Evolutionary conservation across 1,140 invertebrate genomes (phyloP).

Genomic region (Tyrophagus putrescentiae): DNA sequence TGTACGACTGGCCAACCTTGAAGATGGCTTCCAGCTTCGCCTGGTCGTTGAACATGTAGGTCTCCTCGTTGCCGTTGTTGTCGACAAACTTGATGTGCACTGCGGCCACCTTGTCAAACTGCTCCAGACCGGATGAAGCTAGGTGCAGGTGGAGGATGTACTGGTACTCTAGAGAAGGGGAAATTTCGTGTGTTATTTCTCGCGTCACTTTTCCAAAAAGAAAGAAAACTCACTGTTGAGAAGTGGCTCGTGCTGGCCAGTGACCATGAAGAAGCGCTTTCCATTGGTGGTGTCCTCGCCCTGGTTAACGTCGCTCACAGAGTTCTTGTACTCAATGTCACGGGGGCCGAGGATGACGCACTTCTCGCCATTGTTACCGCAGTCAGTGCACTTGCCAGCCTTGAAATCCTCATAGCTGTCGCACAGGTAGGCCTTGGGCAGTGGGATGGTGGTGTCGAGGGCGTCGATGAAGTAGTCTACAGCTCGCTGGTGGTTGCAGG

Average conservation of each 20-base stretch:
- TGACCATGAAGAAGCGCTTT: slow-evolving; percentile 17
- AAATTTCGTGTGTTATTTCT: neutral
- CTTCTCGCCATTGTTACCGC: slow-evolving; percentile 24
- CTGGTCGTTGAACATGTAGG: neutral
- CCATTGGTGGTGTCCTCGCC: neutral
- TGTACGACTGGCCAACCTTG: neutral
- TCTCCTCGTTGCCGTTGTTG: neutral
- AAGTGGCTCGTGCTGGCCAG: slow-evolving; percentile 7
- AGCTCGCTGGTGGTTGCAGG: slow-evolving; percentile 71
- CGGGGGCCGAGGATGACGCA: slow-evolving; percentile 25
- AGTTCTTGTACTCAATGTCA: slow-evolving; percentile 11
- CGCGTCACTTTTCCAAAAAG: neutral
- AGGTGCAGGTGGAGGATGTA: neutral
- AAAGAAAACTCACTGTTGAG: slow-evolving; percentile 1
- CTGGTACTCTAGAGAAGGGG: neutral
- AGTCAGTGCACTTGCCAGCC: slow-evolving; percentile 27
- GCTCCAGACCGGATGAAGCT: neutral
- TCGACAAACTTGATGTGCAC: neutral
- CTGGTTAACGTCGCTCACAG: slow-evolving; percentile 14
- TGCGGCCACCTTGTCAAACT: neutral
- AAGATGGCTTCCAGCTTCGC: neutral
- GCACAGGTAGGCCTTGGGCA: slow-evolving; percentile 26
- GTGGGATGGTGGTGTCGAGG: slow-evolving; percentile 33
- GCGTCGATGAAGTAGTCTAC: slow-evolving; percentile 66
- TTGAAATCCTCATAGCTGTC: slow-evolving; percentile 25